phyloP scores from a whole-genome alignment of 2,797 vertebrate species.

The Coilia nasus region DNA sequence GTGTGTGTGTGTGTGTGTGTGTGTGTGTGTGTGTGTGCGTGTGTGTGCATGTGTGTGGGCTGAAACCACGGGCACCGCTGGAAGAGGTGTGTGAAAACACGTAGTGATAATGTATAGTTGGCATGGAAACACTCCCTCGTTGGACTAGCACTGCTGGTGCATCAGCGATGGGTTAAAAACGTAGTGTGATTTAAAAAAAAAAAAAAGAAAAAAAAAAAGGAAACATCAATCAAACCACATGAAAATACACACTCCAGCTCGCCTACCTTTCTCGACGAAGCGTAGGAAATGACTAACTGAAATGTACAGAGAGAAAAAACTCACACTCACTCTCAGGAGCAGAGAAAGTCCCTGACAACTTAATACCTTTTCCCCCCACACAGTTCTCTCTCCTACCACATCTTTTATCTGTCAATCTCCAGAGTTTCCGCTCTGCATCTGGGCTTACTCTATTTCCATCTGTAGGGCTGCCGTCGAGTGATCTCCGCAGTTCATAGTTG shows the following conservation, averaged over 20 bases:
- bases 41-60: no score
- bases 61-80: neutral
- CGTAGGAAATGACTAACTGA: neutral
- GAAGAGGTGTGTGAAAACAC: neutral
- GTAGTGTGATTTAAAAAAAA: neutral
- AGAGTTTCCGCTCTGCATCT: neutral
- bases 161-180: constrained; percentile 32
- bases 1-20: no score
- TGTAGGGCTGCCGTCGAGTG: neutral
- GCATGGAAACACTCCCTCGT: constrained; percentile 41
- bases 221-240: constrained; percentile 37
- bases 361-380: neutral
- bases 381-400: neutral
- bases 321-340: neutral
- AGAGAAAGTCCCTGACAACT: neutral
- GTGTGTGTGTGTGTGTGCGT: no score
- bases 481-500: neutral
- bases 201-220: neutral
- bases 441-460: neutral
- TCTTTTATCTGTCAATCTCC: constrained; percentile 15
- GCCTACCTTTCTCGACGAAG: neutral
- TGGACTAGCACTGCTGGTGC: constrained; percentile 26
- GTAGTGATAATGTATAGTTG: constrained; percentile 23
- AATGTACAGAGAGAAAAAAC: neutral
- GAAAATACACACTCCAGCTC: neutral